Base-by-base conservation (phyloP, 2,888 invertebrate species). In the Eupithecia dodoneata region DNA sequence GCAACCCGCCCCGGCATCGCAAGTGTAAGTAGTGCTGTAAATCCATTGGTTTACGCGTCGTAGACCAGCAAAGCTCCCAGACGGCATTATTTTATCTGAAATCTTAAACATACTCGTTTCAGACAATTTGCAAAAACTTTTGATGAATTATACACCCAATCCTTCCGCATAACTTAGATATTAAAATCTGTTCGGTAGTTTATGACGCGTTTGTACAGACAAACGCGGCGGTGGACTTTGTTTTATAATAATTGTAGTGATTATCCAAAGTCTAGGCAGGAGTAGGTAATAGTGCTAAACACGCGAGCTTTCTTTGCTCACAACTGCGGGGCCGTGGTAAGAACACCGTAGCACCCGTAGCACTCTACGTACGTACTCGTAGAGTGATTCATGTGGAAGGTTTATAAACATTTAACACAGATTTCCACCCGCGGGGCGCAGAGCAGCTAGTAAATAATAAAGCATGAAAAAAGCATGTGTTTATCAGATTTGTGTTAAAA, bases 251-350 rank as follows among this genome's bases (percentile, higher is more conserved):
- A 63, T 63, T 84, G 84, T 83, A 88, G 87, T 90, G 88, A 90
- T 92, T 91, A 91, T 87, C 87, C 84, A 84, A 89, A 90, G 89
- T 91, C 90, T 89, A 87, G 86, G 86, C 83, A 86, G 84, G 83
- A 84, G 83, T 55, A 77, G 74, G 80, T 89, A 90, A 89, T 89
- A 88, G 89, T 85, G 86, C 81, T 82, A 81, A 82, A 84, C 93
- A 93, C 92, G 93, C 93, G 86, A 93, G 81, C 83, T 82, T 78
- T 87, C 81, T 82, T 82, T 82, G 73, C 75, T 74, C 45, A 74
- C 41, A 75, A 82, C 80, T 79, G 82, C 78, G 76, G 82, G 83
- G 80, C 81, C 80, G 78, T 76, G 75, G 65, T 72, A 69, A 67
- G 74, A 77, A 67, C 74, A 69, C 72, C 79, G 77, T 76, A 79